Evolutionary conservation across 1,140 invertebrate species (phyloP).

Genomic region (Philotrypesis tridentata): DNA sequence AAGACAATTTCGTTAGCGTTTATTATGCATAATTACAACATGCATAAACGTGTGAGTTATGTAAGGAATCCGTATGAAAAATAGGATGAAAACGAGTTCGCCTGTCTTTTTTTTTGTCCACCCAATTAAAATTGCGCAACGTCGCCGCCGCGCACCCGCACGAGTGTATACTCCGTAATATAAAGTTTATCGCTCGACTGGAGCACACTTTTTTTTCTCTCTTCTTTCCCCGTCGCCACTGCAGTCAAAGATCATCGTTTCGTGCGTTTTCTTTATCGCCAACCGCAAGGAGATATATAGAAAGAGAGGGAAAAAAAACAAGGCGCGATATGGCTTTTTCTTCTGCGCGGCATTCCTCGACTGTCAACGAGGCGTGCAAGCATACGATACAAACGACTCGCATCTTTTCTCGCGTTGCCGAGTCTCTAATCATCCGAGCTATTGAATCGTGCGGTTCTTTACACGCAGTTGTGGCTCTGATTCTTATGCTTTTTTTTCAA

Average conservation of each 20-base stretch:
- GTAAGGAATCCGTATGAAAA: neutral
- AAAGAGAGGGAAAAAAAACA: too few species aligned
- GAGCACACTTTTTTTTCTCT: too few species aligned
- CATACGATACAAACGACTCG: conserved; percentile 3
- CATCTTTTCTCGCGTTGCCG: conserved; percentile 1
- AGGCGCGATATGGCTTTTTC: conserved; percentile 17
- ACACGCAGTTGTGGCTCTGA: too few species aligned
- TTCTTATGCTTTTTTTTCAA: too few species aligned
- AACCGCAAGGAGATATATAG: neutral
- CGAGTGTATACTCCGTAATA: too few species aligned
- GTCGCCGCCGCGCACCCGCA: neutral
- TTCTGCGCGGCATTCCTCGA: conserved; percentile 27
- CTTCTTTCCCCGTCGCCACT: neutral
- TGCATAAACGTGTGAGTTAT: neutral
- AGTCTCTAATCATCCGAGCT: neutral
- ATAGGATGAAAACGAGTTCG: neutral
- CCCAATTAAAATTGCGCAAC: neutral
- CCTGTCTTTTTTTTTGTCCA: neutral
- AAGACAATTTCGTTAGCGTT: neutral
- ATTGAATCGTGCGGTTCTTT: neutral
- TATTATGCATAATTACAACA: neutral
- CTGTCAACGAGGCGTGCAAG: conserved; percentile 2
- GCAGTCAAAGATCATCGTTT: neutral
- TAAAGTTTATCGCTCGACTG: too few species aligned
- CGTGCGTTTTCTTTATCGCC: neutral